phyloP scores from a whole-genome alignment of 2,888 invertebrate species.

The Dicycla oo region DNA sequence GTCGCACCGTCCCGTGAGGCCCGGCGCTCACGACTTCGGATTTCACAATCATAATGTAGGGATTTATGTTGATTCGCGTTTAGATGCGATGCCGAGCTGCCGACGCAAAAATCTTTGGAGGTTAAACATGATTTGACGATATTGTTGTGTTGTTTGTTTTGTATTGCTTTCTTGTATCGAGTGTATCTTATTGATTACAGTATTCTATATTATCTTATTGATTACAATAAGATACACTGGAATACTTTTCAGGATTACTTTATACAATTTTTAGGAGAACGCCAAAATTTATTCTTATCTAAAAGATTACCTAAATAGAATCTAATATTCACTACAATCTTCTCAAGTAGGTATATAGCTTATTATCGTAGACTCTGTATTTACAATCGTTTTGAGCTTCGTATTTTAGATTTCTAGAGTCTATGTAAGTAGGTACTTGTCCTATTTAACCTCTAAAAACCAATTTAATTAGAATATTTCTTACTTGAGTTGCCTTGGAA shows the following conservation, averaged over 20 bases:
- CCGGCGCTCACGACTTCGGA: conserved; percentile 46
- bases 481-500: conserved; percentile 12
- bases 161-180: conserved; percentile 19
- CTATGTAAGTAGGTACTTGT: background rate
- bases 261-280: background rate
- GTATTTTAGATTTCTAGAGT: background rate
- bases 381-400: background rate
- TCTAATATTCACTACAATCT: background rate
- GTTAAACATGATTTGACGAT: conserved; percentile 53
- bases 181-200: no score
- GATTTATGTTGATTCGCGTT: conserved; percentile 70
- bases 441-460: background rate
- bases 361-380: background rate
- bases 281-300: background rate
- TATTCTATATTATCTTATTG: no score
- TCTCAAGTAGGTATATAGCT: background rate
- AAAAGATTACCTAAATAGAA: background rate
- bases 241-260: background rate
- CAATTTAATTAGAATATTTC: conserved; percentile 9
- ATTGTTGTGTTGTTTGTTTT: conserved; percentile 57
- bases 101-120: conserved; percentile 48
- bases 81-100: conserved; percentile 52
- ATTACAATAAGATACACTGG: conserved; percentile 6
- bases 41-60: conserved; percentile 63
- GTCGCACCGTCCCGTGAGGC: conserved; percentile 64